Percentiles rank a stretch among this genome's conserved stretches.
These are phyloP conservation scores for Chymomyza caudatula DNA, from an alignment of 2,888 invertebrate genomes.

Conservation along the genomic window DNA sequence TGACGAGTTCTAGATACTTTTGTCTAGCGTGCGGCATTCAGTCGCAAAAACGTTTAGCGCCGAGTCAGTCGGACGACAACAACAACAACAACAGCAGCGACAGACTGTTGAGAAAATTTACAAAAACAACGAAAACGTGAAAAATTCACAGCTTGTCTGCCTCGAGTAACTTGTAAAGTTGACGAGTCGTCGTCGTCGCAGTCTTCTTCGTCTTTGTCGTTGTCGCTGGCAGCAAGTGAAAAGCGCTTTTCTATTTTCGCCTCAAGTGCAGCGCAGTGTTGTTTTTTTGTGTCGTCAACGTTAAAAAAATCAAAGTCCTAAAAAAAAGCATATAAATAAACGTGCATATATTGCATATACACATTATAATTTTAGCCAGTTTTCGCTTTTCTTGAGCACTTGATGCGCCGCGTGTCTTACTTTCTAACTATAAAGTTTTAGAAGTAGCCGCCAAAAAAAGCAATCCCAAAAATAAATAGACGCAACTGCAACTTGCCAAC, in stretches of 20 bases:
- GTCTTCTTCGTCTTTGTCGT: not conserved
- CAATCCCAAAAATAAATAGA: constrained; percentile 2
- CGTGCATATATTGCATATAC: not conserved
- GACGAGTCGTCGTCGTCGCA: constrained; percentile 22
- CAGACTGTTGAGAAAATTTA: constrained; percentile 10
- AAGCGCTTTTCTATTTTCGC: constrained; percentile 69
- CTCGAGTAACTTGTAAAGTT: constrained; percentile 54
- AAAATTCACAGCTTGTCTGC: constrained; percentile 10
- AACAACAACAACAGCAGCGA: constrained; percentile 11
- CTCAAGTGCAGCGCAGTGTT: constrained; percentile 53
- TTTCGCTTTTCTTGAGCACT: constrained; percentile 31
- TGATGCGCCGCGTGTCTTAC: constrained; percentile 56
- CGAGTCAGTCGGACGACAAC: constrained; percentile 51
- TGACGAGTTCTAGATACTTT: constrained; percentile 75
- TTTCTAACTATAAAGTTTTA: constrained; percentile 49
- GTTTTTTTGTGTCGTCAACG: not conserved
- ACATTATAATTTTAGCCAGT: constrained; percentile 2
- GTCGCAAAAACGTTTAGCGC: constrained; percentile 69
- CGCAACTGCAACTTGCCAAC: constrained; percentile 12
- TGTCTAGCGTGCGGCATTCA: constrained; percentile 56
- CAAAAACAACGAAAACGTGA: constrained; percentile 4
- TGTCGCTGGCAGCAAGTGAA: constrained; percentile 39
- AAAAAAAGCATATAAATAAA: constrained; percentile 13
- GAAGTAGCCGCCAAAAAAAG: constrained; percentile 9
- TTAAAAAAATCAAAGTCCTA: constrained; percentile 16